Conservation (phyloP, 2,888 invertebrate species). For the Ecliptopera silaceata region DNA sequence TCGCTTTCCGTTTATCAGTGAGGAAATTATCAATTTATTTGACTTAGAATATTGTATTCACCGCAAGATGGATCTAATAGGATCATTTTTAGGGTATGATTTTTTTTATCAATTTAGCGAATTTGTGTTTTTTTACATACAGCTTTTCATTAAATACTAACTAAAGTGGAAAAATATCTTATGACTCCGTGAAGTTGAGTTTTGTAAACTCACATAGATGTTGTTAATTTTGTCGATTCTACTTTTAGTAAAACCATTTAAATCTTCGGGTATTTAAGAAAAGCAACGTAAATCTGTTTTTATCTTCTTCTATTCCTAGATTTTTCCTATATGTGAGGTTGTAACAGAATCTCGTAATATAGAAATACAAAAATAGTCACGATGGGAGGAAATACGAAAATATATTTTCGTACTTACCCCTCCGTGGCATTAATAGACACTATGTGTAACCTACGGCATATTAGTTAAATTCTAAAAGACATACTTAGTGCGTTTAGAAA, state of each 20-base stretch:
- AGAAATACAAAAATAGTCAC: slow-evolving; percentile 43
- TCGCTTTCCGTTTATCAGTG: no score
- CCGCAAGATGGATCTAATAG: no score
- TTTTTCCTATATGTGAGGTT: slow-evolving; percentile 47
- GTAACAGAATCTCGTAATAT: slow-evolving; percentile 46
- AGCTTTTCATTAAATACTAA: no score
- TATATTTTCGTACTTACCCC: slow-evolving; percentile 20
- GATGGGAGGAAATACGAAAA: slow-evolving; percentile 35
- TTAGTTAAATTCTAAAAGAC: slow-evolving; percentile 27
- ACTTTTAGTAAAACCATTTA: slow-evolving; percentile 9
- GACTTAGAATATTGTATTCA: no score
- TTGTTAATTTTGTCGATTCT: slow-evolving; percentile 10
- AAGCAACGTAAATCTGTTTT: neutral
- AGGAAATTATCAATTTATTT: no score
- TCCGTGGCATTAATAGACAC: slow-evolving; percentile 34
- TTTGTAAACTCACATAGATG: neutral
- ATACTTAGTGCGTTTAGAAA: slow-evolving; percentile 50
- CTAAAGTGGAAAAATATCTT: no score
- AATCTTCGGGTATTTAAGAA: slow-evolving; percentile 3
- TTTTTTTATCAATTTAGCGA: no score
- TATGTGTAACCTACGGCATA: slow-evolving; percentile 23
- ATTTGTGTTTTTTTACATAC: no score
- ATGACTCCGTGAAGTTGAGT: no score
- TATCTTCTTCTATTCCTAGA: neutral
- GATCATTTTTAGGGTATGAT: no score